A percentile compares a stretch with the other conserved stretches of the same genome.
Conservation (phyloP, 2,113 vertebrate genomes). For the Herpetotheres cachinnans region DNA sequence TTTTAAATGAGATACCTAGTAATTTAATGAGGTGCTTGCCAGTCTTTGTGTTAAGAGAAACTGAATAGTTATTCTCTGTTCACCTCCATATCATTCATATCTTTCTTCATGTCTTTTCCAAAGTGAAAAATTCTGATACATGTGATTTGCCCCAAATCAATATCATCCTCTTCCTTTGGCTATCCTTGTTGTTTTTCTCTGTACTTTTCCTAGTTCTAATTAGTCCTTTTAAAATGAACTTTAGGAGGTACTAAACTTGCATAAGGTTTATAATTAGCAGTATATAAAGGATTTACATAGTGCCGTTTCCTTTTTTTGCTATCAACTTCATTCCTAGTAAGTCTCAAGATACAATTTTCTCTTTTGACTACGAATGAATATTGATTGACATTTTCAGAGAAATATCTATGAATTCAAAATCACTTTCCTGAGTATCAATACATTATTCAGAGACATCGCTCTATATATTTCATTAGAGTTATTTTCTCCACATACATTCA, state of each 20-base stretch:
- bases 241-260: not conserved
- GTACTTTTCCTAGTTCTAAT: not conserved
- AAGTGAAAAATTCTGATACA: not conserved
- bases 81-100: not conserved
- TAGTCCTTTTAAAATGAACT: not conserved
- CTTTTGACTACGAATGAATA: not conserved
- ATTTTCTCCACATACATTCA: not conserved
- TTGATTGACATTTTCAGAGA: not conserved
- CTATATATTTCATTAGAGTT: not conserved
- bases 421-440: not conserved
- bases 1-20: not conserved
- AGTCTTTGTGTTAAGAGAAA: not conserved
- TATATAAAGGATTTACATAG: not conserved
- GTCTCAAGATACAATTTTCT: not conserved
- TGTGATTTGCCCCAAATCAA: not conserved
- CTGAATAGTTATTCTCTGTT: not conserved
- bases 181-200: not conserved
- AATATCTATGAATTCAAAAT: not conserved
- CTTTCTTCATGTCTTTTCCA: not conserved
- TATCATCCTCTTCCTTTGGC: not conserved
- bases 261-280: not conserved
- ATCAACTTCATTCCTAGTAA: not conserved
- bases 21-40: not conserved
- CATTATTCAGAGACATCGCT: not conserved
- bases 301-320: not conserved